These are phyloP conservation scores for Pandion haliaetus DNA, from an alignment of 2,113 vertebrate genomes.

Conservation along the genomic window DNA sequence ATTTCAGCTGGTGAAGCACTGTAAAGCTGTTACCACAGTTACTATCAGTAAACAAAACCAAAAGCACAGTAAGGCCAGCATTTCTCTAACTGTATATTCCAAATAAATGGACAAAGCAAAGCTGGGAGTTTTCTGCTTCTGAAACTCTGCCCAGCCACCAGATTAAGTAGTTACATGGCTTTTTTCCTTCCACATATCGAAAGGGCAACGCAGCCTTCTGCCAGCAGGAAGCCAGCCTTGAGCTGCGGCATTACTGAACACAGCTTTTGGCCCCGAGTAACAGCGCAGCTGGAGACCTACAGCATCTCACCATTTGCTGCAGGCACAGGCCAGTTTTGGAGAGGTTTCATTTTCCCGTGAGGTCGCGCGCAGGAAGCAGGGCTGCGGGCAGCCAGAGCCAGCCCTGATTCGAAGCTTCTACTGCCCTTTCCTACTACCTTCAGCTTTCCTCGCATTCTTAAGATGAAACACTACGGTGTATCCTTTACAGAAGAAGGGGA, in stretches of 20 bases:
- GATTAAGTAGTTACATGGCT: neutral
- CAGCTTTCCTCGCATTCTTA: neutral
- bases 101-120: neutral
- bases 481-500: neutral
- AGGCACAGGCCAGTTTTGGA: neutral
- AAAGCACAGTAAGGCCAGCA: neutral
- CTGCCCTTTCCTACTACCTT: neutral
- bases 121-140: neutral
- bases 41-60: slow-evolving; percentile 10
- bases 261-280: neutral
- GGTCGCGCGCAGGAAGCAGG: neutral
- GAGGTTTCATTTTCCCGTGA: neutral
- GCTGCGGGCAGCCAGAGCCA: neutral
- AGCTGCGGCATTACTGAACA: neutral
- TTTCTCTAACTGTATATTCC: neutral
- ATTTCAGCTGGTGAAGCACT: neutral
- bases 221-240: neutral
- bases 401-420: neutral
- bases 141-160: neutral
- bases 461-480: neutral
- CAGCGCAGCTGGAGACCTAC: neutral
- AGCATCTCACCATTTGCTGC: neutral
- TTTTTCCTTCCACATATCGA: neutral
- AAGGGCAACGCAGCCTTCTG: neutral
- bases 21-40: neutral